Percentiles rank a stretch among this genome's conserved stretches.
Evolutionary conservation across 1,140 invertebrate genomes (phyloP).

Genomic region (Heliconius hermathena): DNA sequence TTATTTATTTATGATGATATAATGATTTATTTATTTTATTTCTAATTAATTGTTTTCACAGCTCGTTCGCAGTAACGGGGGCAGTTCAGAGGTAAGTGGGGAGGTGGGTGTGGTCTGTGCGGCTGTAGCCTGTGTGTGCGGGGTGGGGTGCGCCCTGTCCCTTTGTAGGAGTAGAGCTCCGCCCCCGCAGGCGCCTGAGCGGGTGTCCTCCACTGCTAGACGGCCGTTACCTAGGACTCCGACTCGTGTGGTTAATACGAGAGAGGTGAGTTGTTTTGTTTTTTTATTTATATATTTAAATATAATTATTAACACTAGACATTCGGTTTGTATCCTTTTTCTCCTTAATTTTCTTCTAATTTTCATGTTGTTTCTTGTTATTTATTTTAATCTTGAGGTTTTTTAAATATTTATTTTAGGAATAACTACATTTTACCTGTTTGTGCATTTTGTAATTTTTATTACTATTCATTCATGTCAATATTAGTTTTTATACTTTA

Average conservation of each 20-base stretch:
- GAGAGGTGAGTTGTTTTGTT: constrained; percentile 14
- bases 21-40: too few species aligned
- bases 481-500: too few species aligned
- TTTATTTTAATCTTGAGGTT: too few species aligned
- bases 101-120: constrained; percentile 86
- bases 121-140: constrained; percentile 83
- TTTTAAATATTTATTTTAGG: too few species aligned
- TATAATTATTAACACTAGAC: not conserved
- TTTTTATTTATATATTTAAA: not conserved
- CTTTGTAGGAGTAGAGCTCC: constrained; percentile 70
- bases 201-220: constrained; percentile 65
- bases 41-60: constrained; percentile 32
- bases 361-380: too few species aligned
- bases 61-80: constrained; percentile 52
- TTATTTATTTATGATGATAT: too few species aligned
- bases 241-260: constrained; percentile 16
- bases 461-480: too few species aligned
- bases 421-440: too few species aligned
- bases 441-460: too few species aligned
- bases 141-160: constrained; percentile 84
- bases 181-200: constrained; percentile 58
- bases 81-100: constrained; percentile 61
- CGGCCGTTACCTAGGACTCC: constrained; percentile 46
- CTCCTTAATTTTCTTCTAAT: too few species aligned
- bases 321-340: too few species aligned